Evolutionary conservation across 2,113 vertebrate genomes (phyloP), one percentile per base, ranked within the genome.

Genomic region (Epinephelus lanceolatus): DNA sequence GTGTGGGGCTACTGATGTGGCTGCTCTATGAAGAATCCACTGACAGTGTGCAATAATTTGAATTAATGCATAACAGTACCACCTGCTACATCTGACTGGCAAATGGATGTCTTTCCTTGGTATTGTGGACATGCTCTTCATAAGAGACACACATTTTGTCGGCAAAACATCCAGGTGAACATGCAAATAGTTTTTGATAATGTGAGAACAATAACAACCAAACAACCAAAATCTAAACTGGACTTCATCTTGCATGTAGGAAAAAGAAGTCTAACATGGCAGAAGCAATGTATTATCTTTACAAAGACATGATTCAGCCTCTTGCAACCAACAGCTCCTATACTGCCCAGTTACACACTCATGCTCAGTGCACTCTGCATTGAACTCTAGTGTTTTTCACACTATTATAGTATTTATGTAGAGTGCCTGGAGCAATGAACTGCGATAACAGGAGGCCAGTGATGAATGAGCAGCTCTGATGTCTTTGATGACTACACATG

Each of bases 371-470:
- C 17, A 45, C 47, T 51, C 47, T 62, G 12, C 27, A 73, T 53
- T 84, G 62, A 77, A 80, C 33, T 14, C 18, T 42, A 62, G 55
- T 77, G n/a, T 73, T 70, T 77, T 80, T 84, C 75, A 72, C 33
- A 52, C 56, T 56, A 40, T 72, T 63, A 19, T n/a, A 76, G 40
- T 67, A 71, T 85, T 88, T 52, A 71, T 72, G 55, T 42, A 33
- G 51, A 59, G 30, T 45, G 79, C 85, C 52, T 63, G n/a, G 68
- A 76, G 82, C 52, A 63, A 72, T 55, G 45, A 75, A n/a, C 60
- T 71, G 55, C 9, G 2, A 33, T 56, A 70, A 80, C 59, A 71
- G 55, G 55, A 81, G 21, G 37, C 66, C 60, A 81, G 52, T 85
- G 70, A 84, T 79, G 45, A 87, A 72, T 78, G 76, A 66, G 62